Evolutionary conservation across 2,888 invertebrate species (phyloP).

Genomic region (Poecilobothrus nobilitatus): DNA sequence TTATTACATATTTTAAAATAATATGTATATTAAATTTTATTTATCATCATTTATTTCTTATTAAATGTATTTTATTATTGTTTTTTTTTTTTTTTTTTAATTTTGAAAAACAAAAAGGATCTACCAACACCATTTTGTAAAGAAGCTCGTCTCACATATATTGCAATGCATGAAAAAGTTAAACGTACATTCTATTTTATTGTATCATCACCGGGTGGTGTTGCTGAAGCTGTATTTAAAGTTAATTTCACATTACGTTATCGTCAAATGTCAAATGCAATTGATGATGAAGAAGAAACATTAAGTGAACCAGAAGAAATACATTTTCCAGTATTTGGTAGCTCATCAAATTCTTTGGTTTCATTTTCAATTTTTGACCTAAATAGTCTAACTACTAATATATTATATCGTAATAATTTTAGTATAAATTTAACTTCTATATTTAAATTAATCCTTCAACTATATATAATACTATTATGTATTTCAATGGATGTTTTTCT

Average conservation of each 20-base stretch:
- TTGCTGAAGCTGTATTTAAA: slow-evolving; percentile 42
- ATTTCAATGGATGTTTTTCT: slow-evolving; percentile 9
- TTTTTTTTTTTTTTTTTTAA: slow-evolving; percentile 11
- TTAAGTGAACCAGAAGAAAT: slow-evolving; percentile 44
- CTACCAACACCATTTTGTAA: slow-evolving; percentile 44
- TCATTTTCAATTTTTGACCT: not conserved
- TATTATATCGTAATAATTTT: not conserved
- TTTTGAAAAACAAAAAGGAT: slow-evolving; percentile 33
- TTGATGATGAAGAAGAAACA: slow-evolving; percentile 42
- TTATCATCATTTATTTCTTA: too few species aligned
- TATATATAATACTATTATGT: slow-evolving; percentile 7
- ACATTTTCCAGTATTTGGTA: slow-evolving; percentile 42
- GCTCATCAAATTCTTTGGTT: slow-evolving; percentile 2
- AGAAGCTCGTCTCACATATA: slow-evolving; percentile 44
- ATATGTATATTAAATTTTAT: too few species aligned
- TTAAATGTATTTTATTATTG: too few species aligned
- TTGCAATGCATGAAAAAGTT: slow-evolving; percentile 45
- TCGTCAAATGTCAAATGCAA: slow-evolving; percentile 40
- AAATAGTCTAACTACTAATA: not conserved
- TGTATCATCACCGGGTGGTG: slow-evolving; percentile 42
- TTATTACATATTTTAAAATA: too few species aligned
- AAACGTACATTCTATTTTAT: slow-evolving; percentile 44
- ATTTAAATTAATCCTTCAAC: slow-evolving; percentile 9
- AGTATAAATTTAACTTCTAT: slow-evolving; percentile 7
- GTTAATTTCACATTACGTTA: slow-evolving; percentile 44